Conservation (phyloP, 2,113 vertebrate species). For the Campylomormyrus tamandua region DNA sequence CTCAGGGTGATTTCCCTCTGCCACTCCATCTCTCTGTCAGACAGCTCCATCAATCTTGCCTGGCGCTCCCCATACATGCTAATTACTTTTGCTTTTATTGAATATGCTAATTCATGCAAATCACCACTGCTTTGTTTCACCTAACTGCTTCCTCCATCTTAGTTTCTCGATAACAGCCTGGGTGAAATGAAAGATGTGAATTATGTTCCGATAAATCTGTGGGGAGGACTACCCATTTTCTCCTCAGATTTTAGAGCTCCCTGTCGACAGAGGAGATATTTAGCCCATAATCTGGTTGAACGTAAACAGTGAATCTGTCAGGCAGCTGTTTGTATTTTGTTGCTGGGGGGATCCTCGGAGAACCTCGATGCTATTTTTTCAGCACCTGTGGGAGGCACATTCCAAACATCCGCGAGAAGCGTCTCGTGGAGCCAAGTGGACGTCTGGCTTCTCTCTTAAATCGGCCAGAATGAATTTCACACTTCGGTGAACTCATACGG, state of each 20-base stretch:
- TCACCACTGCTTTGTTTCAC: slow-evolving; percentile 13
- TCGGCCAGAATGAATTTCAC: slow-evolving; percentile 12
- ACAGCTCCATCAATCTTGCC: slow-evolving; percentile 18
- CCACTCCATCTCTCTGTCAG: neutral
- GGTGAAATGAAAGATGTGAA: slow-evolving; percentile 10
- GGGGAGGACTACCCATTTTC: neutral
- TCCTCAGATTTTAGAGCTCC: neutral
- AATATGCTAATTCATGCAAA: slow-evolving; percentile 21
- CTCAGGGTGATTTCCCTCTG: neutral
- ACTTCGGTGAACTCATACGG: slow-evolving; percentile 2
- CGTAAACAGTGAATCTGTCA: neutral
- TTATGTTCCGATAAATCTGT: slow-evolving; percentile 1
- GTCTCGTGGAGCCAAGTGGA: neutral
- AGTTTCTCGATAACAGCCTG: slow-evolving; percentile 7
- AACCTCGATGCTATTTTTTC: neutral
- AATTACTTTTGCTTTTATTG: slow-evolving; percentile 22
- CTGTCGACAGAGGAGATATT: neutral
- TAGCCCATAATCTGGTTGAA: neutral
- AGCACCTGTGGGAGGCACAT: neutral
- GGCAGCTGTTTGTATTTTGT: neutral
- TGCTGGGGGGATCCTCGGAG: neutral
- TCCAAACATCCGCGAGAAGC: neutral
- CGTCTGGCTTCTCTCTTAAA: neutral
- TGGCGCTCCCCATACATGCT: slow-evolving; percentile 7
- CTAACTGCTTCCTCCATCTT: slow-evolving; percentile 5